phyloP scores from a whole-genome alignment of 2,797 vertebrate genomes.

The Centroberyx gerrardi region DNA sequence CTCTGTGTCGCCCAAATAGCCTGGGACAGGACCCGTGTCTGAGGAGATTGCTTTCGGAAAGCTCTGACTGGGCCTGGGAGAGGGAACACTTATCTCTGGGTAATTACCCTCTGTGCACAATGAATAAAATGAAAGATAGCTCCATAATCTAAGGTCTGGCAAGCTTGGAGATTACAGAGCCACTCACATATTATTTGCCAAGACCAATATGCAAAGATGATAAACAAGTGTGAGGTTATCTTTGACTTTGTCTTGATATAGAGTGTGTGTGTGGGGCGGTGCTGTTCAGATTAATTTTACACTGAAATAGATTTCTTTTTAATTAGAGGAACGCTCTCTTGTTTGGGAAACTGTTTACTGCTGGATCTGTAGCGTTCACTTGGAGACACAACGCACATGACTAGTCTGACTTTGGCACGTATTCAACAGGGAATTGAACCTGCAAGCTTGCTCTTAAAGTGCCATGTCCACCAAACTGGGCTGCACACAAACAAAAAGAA shows the following conservation, averaged over 20 bases:
- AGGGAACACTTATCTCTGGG: slow-evolving; percentile 82
- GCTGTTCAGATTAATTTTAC: slow-evolving; percentile 67
- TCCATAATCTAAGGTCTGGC: slow-evolving; percentile 81
- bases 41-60: slow-evolving; percentile 76
- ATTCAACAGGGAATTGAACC: slow-evolving; percentile 40
- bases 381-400: slow-evolving; percentile 34
- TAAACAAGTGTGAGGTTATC: slow-evolving; percentile 76
- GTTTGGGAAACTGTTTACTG: slow-evolving; percentile 56
- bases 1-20: slow-evolving; percentile 72
- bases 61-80: slow-evolving; percentile 67
- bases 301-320: slow-evolving; percentile 68
- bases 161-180: slow-evolving; percentile 73
- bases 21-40: slow-evolving; percentile 71
- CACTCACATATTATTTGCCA: slow-evolving; percentile 69
- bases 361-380: slow-evolving; percentile 38
- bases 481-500: slow-evolving; percentile 38
- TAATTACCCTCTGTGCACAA: slow-evolving; percentile 85
- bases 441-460: slow-evolving; percentile 15
- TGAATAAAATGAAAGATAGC: slow-evolving; percentile 85
- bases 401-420: slow-evolving; percentile 34
- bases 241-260: slow-evolving; percentile 62
- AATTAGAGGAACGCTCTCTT: slow-evolving; percentile 68
- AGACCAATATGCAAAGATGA: slow-evolving; percentile 81
- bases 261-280: slow-evolving; percentile 27
- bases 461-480: slow-evolving; percentile 46